Base-by-base conservation (phyloP, 2,888 invertebrate species). In the Ischnura elegans region DNA sequence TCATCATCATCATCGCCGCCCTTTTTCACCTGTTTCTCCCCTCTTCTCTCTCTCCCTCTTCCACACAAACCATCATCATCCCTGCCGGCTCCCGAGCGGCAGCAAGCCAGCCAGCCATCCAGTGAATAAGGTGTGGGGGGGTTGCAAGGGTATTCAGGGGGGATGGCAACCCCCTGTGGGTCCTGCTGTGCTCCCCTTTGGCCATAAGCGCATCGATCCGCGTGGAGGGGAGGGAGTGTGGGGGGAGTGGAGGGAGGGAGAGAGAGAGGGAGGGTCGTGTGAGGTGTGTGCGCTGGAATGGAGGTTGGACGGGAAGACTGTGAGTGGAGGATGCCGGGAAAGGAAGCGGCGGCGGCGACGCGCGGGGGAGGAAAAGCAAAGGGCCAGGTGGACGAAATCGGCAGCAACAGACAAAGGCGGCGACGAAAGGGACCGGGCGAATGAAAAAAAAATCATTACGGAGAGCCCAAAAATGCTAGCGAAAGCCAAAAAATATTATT, bases 121-220 rank as follows among this genome's bases (percentile, higher is more conserved):
- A 2, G 76, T 36, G 76, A 36, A 16, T 76, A n/a, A n/a, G n/a
- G n/a, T n/a, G n/a, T 51, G 51, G 51, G n/a, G n/a, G n/a, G n/a
- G n/a, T n/a, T n/a, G n/a, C n/a, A n/a, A n/a, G n/a, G n/a, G n/a
- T n/a, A n/a, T n/a, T n/a, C n/a, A n/a, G 21, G 21, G 25, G 19
- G 25, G 25, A 2, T 6, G 36, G 29, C 76, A 76, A 36, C 76
- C 76, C 76, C 76, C 76, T 76, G 5, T 36, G 16, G 76, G 76
- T 5, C 25, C 25, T 76, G 42, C 42, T 10, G 21, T 42, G 42
- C 21, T 21, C 87, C 87, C 87, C 87, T n/a, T n/a, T 43, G 45
- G 47, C 47, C 87, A 29, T 19, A 29, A 66, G 42, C 61, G 61
- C 90, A 90, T 90, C 90, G 90, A 90, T 90, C 90, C 43, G 25